Percentiles rank a stretch among this genome's conserved stretches.
These are phyloP conservation scores for Temnothorax rugatulus DNA, from an alignment of 2,888 invertebrate species.

Conservation along the genomic window DNA sequence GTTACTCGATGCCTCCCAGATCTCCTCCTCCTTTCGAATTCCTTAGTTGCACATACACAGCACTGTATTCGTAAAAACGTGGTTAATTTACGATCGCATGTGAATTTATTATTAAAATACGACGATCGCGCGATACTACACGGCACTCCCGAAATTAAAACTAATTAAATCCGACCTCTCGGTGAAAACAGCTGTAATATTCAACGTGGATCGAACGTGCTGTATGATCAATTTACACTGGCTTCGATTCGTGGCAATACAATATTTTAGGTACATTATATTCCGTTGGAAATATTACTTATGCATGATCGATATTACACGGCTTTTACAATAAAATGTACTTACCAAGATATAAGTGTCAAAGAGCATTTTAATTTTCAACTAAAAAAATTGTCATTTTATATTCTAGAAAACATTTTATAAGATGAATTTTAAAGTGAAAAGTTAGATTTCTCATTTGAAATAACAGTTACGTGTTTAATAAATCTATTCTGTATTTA, in stretches of 20 bases:
- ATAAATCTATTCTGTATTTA: no score
- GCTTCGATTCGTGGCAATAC: background rate
- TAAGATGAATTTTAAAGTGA: no score
- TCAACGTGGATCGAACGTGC: background rate
- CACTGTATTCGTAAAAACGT: background rate
- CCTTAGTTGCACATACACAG: background rate
- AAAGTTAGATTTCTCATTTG: no score
- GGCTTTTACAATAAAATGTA: no score
- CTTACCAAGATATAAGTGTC: no score
- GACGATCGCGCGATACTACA: background rate
- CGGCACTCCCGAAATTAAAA: background rate
- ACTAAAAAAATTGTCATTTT: no score
- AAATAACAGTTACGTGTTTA: no score
- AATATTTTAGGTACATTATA: background rate
- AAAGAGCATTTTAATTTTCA: no score
- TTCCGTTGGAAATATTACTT: background rate
- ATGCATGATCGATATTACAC: background rate
- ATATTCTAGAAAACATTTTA: no score
- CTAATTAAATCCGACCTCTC: background rate
- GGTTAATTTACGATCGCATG: background rate
- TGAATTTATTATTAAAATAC: conserved; percentile 2
- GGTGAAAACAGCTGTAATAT: background rate
- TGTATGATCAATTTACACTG: background rate
- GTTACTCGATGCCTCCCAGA: no score
- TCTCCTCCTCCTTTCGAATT: background rate